Conservation (phyloP, 2,888 invertebrate species). For the Chrysina gloriosa region DNA sequence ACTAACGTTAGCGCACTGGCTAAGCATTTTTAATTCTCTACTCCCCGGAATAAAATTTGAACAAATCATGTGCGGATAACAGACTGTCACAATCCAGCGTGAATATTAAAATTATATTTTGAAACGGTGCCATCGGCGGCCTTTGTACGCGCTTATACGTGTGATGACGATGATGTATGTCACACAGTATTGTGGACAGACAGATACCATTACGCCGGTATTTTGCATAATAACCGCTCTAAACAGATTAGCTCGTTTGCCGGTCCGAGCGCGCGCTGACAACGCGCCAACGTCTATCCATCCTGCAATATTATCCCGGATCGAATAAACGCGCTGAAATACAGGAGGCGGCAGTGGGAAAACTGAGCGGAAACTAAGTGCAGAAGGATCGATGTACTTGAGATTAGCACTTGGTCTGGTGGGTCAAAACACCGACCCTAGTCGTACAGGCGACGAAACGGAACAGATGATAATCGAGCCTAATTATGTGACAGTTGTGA, state of each 20-base stretch:
- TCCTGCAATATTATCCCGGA: too few species aligned
- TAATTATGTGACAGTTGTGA: slow-evolving; percentile 20
- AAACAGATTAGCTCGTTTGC: slow-evolving; percentile 35
- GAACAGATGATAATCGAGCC: slow-evolving; percentile 8
- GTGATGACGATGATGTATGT: neutral
- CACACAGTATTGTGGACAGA: slow-evolving; percentile 17
- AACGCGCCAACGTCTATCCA: too few species aligned
- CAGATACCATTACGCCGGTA: slow-evolving; percentile 31
- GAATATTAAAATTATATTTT: slow-evolving; percentile 22
- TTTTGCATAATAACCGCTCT: slow-evolving; percentile 34
- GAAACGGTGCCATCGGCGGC: neutral
- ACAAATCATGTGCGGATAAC: neutral
- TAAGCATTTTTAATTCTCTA: neutral
- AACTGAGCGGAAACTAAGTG: slow-evolving; percentile 8
- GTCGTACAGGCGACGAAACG: slow-evolving; percentile 10
- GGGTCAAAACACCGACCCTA: neutral
- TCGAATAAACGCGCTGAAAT: neutral
- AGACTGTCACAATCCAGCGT: neutral
- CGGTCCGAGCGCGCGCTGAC: neutral
- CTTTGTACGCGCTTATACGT: neutral
- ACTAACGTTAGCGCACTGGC: too few species aligned
- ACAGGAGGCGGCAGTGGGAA: neutral
- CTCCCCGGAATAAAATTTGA: neutral
- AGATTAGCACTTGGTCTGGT: slow-evolving; percentile 22
- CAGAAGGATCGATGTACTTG: slow-evolving; percentile 26